Evolutionary conservation across 2,888 invertebrate species (phyloP).

Genomic region (Acanthosoma haemorrhoidale): DNA sequence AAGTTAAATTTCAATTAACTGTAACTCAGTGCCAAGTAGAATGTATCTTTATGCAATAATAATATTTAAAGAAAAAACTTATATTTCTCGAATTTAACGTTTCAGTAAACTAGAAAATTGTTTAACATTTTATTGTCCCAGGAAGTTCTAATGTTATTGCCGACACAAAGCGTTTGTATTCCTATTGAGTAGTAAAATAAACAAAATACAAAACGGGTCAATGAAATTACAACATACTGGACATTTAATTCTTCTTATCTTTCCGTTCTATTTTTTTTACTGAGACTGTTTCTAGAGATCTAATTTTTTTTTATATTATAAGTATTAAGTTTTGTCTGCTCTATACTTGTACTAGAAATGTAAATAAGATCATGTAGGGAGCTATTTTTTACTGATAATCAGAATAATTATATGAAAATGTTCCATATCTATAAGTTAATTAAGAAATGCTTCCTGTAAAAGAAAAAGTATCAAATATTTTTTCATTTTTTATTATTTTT

Average conservation of each 20-base stretch:
- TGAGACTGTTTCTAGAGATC: background rate
- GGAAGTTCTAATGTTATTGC: constrained; percentile 2
- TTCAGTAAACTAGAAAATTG: background rate
- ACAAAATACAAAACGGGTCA: constrained; percentile 24
- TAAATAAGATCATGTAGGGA: constrained; percentile 17
- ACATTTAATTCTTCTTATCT: background rate
- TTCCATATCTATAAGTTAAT: constrained; percentile 10
- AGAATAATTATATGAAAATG: background rate
- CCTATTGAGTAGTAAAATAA: background rate
- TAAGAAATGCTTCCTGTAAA: constrained; percentile 11
- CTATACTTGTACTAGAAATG: constrained; percentile 1
- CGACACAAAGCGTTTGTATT: constrained; percentile 23
- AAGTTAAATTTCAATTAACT: background rate
- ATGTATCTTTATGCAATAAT: background rate
- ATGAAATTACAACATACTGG: constrained; percentile 18
- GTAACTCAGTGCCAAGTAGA: constrained; percentile 20
- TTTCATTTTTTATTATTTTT: background rate
- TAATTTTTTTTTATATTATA: background rate
- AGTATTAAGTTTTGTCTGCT: background rate
- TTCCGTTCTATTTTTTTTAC: background rate
- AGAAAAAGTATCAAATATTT: background rate
- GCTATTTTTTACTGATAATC: background rate
- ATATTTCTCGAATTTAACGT: background rate
- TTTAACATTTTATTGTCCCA: constrained; percentile 9
- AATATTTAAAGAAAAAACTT: background rate